These are phyloP conservation scores for Aurelia sp. DNA, from an alignment of 30 jellyfish, hydroid and myxozoan genomes.

Conservation along the genomic window DNA sequence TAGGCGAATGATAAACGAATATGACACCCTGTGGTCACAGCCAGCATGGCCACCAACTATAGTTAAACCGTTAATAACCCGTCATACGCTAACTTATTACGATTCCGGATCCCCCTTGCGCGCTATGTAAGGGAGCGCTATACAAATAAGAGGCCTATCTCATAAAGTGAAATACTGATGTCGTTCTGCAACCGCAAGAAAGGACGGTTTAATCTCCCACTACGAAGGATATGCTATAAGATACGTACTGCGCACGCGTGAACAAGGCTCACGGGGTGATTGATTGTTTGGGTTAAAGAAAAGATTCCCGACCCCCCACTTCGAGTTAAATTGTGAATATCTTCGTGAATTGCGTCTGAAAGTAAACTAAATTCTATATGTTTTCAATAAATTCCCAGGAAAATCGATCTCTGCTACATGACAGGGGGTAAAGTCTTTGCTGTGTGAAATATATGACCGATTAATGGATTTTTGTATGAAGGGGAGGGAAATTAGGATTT, in stretches of 20 bases:
- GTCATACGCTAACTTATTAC: constrained; percentile 2
- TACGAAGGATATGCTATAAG: constrained; percentile 46
- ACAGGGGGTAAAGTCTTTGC: too few species aligned
- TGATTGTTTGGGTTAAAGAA: constrained; percentile 63
- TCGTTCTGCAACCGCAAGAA: constrained; percentile 72
- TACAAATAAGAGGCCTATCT: constrained; percentile 7
- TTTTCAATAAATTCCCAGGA: constrained; percentile 52
- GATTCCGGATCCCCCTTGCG: constrained; percentile 32
- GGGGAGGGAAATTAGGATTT: too few species aligned
- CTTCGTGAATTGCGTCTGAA: constrained; percentile 41
- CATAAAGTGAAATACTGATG: constrained; percentile 22
- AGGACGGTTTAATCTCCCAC: constrained; percentile 71
- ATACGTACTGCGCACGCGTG: constrained; percentile 84
- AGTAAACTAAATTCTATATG: constrained; percentile 28
- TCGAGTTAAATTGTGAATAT: constrained; percentile 57
- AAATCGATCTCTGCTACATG: neutral
- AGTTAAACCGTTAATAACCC: constrained; percentile 32
- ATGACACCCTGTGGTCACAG: constrained; percentile 56
- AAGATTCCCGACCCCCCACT: constrained; percentile 84
- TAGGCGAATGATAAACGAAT: constrained; percentile 21
- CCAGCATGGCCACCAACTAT: constrained; percentile 61
- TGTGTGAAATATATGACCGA: too few species aligned
- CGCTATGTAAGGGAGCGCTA: constrained; percentile 9
- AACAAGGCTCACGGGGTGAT: constrained; percentile 56
- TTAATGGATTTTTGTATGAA: too few species aligned